phyloP scores from a whole-genome alignment of 2,797 vertebrate species.

The Aplochiton taeniatus region DNA sequence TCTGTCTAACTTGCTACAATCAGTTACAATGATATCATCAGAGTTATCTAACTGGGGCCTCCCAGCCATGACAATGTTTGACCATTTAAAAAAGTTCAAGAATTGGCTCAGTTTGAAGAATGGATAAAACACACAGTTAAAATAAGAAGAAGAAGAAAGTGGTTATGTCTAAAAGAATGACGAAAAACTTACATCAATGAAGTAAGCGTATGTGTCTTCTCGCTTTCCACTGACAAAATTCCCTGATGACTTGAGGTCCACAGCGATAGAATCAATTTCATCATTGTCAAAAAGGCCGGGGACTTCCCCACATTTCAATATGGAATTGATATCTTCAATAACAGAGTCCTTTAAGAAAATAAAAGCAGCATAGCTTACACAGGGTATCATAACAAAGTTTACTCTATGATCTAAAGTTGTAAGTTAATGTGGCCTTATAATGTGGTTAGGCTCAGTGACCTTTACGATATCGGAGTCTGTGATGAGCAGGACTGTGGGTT shows the following conservation, averaged over 20 bases:
- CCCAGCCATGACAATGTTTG: too few relatives aligned
- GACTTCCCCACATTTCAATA: conserved; percentile 53
- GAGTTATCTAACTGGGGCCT: too few relatives aligned
- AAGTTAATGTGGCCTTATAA: too few relatives aligned
- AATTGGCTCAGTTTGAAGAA: too few relatives aligned
- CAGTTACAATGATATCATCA: too few relatives aligned
- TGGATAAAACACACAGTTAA: too few relatives aligned
- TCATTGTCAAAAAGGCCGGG: conserved; percentile 61
- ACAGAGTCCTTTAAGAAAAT: conserved; percentile 45
- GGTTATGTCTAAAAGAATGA: too few relatives aligned
- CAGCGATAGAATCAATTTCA: conserved; percentile 51
- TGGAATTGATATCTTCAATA: conserved; percentile 58
- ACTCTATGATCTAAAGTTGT: too few relatives aligned
- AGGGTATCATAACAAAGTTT: not conserved
- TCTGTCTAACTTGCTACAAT: conserved; percentile 58
- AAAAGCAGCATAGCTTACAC: not conserved
- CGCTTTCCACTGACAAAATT: conserved; percentile 20
- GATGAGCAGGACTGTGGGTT: conserved; percentile 54
- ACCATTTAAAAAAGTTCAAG: too few relatives aligned
- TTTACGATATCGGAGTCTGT: conserved; percentile 49
- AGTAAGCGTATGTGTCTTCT: conserved; percentile 46
- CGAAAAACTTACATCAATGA: conserved; percentile 57
- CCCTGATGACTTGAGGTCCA: conserved; percentile 36
- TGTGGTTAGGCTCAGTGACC: conserved; percentile 25
- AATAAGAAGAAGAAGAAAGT: too few relatives aligned